Conservation (phyloP, 1,140 invertebrate species). For the Calosoma granatense region DNA sequence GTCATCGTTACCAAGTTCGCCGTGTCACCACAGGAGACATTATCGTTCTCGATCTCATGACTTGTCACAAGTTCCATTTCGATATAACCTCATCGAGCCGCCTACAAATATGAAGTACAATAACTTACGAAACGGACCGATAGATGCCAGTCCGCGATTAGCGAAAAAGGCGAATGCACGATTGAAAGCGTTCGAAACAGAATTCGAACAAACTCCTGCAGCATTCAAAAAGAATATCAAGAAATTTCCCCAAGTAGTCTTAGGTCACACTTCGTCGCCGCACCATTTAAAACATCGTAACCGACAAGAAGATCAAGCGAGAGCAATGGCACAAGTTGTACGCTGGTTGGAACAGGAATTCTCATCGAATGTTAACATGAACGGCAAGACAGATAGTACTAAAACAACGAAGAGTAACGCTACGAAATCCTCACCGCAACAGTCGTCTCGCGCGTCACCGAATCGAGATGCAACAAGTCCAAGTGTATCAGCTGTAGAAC, state of each 20-base stretch:
- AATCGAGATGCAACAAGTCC: slow-evolving; percentile 15
- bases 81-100: slow-evolving; percentile 37
- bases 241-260: slow-evolving; percentile 21
- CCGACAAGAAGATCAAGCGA: slow-evolving; percentile 54
- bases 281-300: slow-evolving; percentile 56
- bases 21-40: slow-evolving; percentile 14
- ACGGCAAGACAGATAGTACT: slow-evolving; percentile 16
- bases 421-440: slow-evolving; percentile 13
- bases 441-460: slow-evolving; percentile 18
- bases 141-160: slow-evolving; percentile 9
- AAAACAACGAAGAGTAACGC: slow-evolving; percentile 10
- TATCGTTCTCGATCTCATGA: slow-evolving; percentile 41
- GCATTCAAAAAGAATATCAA: slow-evolving; percentile 16
- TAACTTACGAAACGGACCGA: too few species aligned
- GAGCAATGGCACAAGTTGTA: slow-evolving; percentile 58
- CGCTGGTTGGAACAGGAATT: slow-evolving; percentile 46
- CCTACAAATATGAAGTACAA: slow-evolving; percentile 31
- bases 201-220: slow-evolving; percentile 10
- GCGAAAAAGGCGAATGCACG: slow-evolving; percentile 13
- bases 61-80: slow-evolving; percentile 33
- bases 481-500: slow-evolving; percentile 31
- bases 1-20: not conserved
- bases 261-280: slow-evolving; percentile 26
- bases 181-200: slow-evolving; percentile 14
- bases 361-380: slow-evolving; percentile 22